Evolutionary conservation across 2,113 vertebrate species (phyloP), one percentile per base, ranked within the genome.

Genomic region (Actenoides lindsayi): DNA sequence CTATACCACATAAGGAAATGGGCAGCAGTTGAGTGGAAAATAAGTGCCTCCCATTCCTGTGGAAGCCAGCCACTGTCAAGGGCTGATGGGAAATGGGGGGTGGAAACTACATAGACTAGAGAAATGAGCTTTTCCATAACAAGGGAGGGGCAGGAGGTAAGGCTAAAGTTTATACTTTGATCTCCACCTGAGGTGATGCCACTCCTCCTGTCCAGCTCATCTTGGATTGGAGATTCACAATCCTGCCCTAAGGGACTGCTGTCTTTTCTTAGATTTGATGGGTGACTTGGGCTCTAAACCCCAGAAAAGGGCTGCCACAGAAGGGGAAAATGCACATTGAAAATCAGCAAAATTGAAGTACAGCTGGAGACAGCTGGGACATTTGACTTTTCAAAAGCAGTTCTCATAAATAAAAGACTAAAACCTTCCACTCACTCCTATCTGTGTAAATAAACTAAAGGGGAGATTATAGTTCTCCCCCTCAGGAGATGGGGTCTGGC

Each of bases 31-130:
- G 28, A 80, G 19, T 9, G 11, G 50, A 44, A 78, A 85, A 33
- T 0, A 0, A 39, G 5, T 51, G 39, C 30, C 6, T 87, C 21
- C 16, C 8, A 8, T 59, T 91, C 14, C 17, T 67, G 46, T 1
- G 1, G 51, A 73, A 76, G 16, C 7, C 50, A 83, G 16, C 8
- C 31, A 23, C n/a, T 64, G 13, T 13, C 0, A 0, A 19, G 11
- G 11, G 1, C 31, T 71, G 65, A 56, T 5, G 9, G 24, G 31
- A 76, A 71, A 87, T 13, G 10, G 8, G 13, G 19, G 9, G 13
- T 2, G 15, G 7, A 3, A 31, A 4, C 42, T 68, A 24, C 6
- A 0, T 17, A n/a, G 24, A 11, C 18, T 48, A 50, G 33, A 83
- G 18, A 48, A 48, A 60, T 0, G 5, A 73, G 46, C 24, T 88